These are phyloP conservation scores for Cephus spinipes DNA, from an alignment of 2,888 invertebrate species.

Conservation along the genomic window DNA sequence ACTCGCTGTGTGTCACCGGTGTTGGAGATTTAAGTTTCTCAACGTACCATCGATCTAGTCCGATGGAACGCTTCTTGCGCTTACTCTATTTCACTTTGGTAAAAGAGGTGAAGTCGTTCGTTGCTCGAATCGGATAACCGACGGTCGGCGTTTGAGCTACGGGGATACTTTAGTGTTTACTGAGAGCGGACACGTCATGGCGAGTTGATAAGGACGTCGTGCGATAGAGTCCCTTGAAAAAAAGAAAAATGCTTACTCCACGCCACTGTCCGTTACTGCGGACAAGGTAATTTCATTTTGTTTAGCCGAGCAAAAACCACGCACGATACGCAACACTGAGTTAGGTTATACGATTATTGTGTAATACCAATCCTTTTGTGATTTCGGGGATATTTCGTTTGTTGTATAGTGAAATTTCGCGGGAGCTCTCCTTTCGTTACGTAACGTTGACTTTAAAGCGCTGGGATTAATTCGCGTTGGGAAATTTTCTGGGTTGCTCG, in stretches of 20 bases:
- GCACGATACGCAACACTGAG: neutral
- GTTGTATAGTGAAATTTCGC: neutral
- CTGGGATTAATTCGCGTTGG: neutral
- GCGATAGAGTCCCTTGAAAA: conserved; percentile 20
- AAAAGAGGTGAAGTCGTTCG: neutral
- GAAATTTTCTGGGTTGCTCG: neutral
- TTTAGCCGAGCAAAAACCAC: neutral
- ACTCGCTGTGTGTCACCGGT: neutral
- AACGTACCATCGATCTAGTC: neutral
- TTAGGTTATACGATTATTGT: neutral
- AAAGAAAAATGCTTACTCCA: neutral
- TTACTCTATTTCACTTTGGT: neutral
- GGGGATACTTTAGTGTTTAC: neutral
- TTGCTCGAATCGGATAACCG: neutral
- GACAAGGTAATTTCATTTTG: neutral
- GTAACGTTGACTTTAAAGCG: neutral
- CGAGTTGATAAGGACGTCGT: neutral
- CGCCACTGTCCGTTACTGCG: neutral
- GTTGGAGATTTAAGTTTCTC: neutral
- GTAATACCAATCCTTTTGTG: neutral
- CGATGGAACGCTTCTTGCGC: neutral
- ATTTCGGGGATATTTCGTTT: neutral
- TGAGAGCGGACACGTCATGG: neutral
- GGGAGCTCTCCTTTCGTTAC: neutral
- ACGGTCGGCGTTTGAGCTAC: neutral